Evolutionary conservation across 2,888 invertebrate genomes (phyloP).

Genomic region (Ferrisia virgata): DNA sequence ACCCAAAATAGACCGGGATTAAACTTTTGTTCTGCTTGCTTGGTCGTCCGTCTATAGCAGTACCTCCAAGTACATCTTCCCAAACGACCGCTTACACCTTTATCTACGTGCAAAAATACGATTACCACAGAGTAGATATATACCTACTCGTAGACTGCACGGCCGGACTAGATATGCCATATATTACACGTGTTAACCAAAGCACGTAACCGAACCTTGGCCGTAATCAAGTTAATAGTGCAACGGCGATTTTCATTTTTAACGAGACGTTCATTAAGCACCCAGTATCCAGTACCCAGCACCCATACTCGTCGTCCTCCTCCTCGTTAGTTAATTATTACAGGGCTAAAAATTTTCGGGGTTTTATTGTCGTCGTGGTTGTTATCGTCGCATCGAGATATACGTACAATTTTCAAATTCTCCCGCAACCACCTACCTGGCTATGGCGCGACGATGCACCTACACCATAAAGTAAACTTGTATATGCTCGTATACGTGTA

Average conservation of each 20-base stretch:
- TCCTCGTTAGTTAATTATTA: constrained; percentile 26
- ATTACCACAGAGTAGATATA: too few species aligned
- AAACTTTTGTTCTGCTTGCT: not conserved
- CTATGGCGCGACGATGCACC: too few species aligned
- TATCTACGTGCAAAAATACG: too few species aligned
- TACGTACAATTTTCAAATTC: not conserved
- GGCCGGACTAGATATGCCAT: not conserved
- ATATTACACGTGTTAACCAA: not conserved
- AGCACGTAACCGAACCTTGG: constrained; percentile 22
- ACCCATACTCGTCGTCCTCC: too few species aligned
- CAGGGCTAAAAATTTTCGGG: not conserved
- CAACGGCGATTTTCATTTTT: constrained; percentile 28
- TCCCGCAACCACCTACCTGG: not conserved
- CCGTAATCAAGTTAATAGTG: not conserved
- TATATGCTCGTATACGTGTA: not conserved
- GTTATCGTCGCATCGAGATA: not conserved
- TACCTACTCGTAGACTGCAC: too few species aligned
- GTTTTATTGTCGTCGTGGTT: not conserved
- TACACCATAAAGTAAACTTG: not conserved
- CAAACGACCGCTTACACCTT: too few species aligned
- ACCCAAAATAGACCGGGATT: not conserved
- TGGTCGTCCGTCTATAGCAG: not conserved
- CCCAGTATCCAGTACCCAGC: too few species aligned
- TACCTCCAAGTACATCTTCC: too few species aligned
- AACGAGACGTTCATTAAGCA: constrained; percentile 20